Conservation (phyloP, 2,888 invertebrate genomes). For the Ecdyonurus torrentis region DNA sequence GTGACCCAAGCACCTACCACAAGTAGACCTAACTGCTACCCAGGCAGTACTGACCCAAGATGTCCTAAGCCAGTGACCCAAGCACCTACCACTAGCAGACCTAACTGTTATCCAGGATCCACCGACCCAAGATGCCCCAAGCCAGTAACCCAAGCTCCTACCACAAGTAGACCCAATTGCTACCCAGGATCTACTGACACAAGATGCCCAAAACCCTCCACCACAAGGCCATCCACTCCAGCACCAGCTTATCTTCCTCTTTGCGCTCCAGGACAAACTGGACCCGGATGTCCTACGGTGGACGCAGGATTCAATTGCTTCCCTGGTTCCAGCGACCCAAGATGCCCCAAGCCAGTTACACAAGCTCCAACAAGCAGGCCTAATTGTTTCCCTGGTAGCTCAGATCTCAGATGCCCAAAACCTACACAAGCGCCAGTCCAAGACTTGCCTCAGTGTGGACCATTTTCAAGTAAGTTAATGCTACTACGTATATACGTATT, state of each 20-base stretch:
- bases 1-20: constrained; percentile 7
- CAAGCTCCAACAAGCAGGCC: no score
- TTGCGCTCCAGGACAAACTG: no score
- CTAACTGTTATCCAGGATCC: constrained; percentile 23
- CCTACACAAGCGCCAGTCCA: no score
- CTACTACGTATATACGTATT: no score
- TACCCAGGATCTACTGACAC: constrained; percentile 17
- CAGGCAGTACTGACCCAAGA: constrained; percentile 28
- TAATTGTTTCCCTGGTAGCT: constrained; percentile 10
- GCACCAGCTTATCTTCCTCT: no score
- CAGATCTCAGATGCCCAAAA: constrained; percentile 17
- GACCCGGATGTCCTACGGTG: no score
- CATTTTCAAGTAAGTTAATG: no score
- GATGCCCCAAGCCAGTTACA: no score
- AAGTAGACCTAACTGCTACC: constrained; percentile 20
- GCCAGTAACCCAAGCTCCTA: constrained; percentile 3
- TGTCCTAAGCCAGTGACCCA: constrained; percentile 18
- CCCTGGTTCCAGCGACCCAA: constrained; percentile 22
- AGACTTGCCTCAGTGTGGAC: no score
- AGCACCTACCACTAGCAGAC: constrained; percentile 11
- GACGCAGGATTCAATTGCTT: no score
- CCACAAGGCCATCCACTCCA: constrained; percentile 6
- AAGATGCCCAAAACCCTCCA: constrained; percentile 9
- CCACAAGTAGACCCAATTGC: constrained; percentile 10
- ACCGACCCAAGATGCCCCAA: constrained; percentile 11